Conservation (phyloP, 1,140 invertebrate genomes). For the Drosophila biarmipes region DNA sequence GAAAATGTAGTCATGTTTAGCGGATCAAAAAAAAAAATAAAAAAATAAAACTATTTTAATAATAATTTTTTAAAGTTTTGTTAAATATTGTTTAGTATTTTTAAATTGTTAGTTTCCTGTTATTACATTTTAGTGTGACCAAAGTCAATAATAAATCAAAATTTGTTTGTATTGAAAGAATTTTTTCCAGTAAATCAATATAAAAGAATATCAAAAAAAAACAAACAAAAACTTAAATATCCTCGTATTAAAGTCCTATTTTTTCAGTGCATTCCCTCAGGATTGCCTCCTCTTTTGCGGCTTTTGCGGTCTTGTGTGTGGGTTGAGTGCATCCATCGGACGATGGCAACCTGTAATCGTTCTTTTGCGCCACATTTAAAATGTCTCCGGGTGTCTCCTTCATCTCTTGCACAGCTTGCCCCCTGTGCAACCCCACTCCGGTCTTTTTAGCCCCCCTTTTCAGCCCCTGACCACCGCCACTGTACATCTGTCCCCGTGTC, state of each 20-base stretch:
- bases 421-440: neutral
- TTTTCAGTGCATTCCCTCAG: neutral
- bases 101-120: neutral
- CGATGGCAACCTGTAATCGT: slow-evolving; percentile 78
- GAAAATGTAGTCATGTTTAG: no score
- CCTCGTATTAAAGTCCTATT: neutral
- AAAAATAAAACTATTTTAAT: neutral
- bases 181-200: no score
- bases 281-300: slow-evolving; percentile 45
- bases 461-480: slow-evolving; percentile 4
- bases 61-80: no score
- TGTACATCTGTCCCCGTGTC: slow-evolving; percentile 63
- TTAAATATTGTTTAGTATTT: no score
- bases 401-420: slow-evolving; percentile 10
- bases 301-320: slow-evolving; percentile 52
- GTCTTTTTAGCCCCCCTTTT: neutral
- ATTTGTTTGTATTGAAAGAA: no score
- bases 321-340: slow-evolving; percentile 58
- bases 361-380: slow-evolving; percentile 82
- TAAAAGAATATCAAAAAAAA: no score
- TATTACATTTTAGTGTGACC: neutral
- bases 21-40: no score
- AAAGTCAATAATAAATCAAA: neutral
- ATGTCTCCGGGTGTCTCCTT: slow-evolving; percentile 74
- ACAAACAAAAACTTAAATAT: no score